A percentile compares a stretch with the other conserved stretches of the same genome.
Conservation (phyloP, 2,888 invertebrate species). For the Dorcus hopei region DNA sequence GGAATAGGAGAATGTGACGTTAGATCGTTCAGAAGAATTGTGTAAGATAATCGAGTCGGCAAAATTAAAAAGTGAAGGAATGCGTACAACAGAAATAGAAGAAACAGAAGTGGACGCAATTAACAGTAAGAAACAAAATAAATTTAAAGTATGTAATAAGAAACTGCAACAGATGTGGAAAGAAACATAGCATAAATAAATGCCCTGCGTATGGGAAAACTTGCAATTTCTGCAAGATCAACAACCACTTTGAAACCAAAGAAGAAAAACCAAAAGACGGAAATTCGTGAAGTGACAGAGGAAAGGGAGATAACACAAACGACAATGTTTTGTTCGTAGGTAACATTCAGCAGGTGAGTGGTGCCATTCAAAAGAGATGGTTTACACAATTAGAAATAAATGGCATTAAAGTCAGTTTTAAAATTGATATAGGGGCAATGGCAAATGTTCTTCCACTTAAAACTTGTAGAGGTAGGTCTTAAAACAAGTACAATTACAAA, state of each 20-base stretch:
- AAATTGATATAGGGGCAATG: constrained; percentile 19
- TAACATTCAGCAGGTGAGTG: not conserved
- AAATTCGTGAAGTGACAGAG: too few relatives aligned
- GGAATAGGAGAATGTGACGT: constrained; percentile 20
- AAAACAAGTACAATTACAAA: too few relatives aligned
- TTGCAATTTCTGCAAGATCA: not conserved
- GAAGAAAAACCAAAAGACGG: not conserved
- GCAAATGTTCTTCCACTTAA: constrained; percentile 13
- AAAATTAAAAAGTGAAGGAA: not conserved
- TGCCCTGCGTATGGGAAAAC: not conserved
- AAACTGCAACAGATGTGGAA: not conserved
- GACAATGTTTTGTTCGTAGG: not conserved
- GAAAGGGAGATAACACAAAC: not conserved
- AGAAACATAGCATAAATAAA: not conserved
- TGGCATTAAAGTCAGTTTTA: constrained; percentile 5
- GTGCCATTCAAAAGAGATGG: too few relatives aligned
- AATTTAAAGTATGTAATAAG: not conserved
- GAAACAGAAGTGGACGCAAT: constrained; percentile 12
- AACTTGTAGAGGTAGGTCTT: too few relatives aligned
- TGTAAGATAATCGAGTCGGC: constrained; percentile 16
- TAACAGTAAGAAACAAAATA: not conserved
- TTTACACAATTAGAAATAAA: not conserved
- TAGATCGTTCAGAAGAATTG: constrained; percentile 22
- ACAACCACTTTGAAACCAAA: not conserved
- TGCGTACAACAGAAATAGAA: not conserved